Conservation (phyloP, 53 echinoderm and acorn worm species). For the Actinopyga echinites region DNA sequence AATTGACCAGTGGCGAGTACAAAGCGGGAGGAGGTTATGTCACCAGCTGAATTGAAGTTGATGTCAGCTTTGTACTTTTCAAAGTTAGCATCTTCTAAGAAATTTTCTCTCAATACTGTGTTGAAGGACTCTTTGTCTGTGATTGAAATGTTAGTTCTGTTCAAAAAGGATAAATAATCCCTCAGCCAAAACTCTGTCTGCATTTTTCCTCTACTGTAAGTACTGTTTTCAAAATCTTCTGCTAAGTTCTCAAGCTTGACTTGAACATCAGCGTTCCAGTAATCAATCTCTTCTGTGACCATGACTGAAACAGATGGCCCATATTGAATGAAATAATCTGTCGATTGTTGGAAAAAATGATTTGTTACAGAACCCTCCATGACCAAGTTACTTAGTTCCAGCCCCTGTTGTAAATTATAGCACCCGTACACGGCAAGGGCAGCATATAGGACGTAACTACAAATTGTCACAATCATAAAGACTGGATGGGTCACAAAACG, state of each 20-base stretch:
- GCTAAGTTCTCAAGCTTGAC: constrained; percentile 17
- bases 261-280: constrained; percentile 55
- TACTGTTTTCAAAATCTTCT: constrained; percentile 39
- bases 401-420: constrained; percentile 40
- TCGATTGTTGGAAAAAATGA: constrained; percentile 34
- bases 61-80: constrained; percentile 59
- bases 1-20: constrained; percentile 48
- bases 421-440: constrained; percentile 54
- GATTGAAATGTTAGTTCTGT: not conserved
- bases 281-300: constrained; percentile 45
- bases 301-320: constrained; percentile 64
- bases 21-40: constrained; percentile 64
- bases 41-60: constrained; percentile 46
- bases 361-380: constrained; percentile 52
- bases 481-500: constrained; percentile 47
- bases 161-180: constrained; percentile 46
- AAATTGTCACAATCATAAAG: constrained; percentile 33
- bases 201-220: constrained; percentile 20
- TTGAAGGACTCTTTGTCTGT: constrained; percentile 29
- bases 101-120: constrained; percentile 31
- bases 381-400: constrained; percentile 49
- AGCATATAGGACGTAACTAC: constrained; percentile 46
- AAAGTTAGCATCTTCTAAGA: constrained; percentile 51
- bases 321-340: constrained; percentile 41
- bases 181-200: constrained; percentile 63